phyloP scores from a whole-genome alignment of 2,113 vertebrate genomes.

The Labrus mixtus region DNA sequence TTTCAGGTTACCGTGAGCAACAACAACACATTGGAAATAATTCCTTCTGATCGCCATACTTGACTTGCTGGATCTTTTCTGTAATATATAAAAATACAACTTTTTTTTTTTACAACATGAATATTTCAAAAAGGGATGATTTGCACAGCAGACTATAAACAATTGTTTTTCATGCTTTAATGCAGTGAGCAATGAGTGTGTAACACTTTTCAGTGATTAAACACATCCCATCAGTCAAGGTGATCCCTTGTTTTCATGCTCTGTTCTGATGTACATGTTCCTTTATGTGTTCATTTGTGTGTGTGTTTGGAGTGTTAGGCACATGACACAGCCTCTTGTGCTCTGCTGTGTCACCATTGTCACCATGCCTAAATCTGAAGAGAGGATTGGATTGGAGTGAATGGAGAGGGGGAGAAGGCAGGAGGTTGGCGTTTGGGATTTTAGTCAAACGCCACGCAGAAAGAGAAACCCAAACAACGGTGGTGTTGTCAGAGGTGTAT shows the following conservation, averaged over 20 bases:
- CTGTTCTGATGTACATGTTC: neutral
- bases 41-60: too few species aligned
- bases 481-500: neutral
- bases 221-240: conserved; percentile 25
- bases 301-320: conserved; percentile 29
- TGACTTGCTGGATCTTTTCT: too few species aligned
- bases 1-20: neutral
- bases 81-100: too few species aligned
- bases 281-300: too few species aligned
- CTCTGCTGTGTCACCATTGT: conserved; percentile 58
- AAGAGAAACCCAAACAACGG: neutral
- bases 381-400: conserved; percentile 3
- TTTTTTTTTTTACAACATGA: too few species aligned
- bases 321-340: conserved; percentile 49
- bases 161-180: neutral
- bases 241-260: conserved; percentile 1
- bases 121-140: too few species aligned
- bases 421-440: neutral
- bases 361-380: conserved; percentile 42
- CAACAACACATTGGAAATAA: neutral
- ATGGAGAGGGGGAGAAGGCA: neutral
- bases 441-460: conserved; percentile 3
- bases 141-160: neutral
- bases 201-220: too few species aligned
- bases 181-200: too few species aligned